These are phyloP conservation scores for Timema cristinae DNA, from an alignment of 2,888 invertebrate genomes.

Conservation along the genomic window DNA sequence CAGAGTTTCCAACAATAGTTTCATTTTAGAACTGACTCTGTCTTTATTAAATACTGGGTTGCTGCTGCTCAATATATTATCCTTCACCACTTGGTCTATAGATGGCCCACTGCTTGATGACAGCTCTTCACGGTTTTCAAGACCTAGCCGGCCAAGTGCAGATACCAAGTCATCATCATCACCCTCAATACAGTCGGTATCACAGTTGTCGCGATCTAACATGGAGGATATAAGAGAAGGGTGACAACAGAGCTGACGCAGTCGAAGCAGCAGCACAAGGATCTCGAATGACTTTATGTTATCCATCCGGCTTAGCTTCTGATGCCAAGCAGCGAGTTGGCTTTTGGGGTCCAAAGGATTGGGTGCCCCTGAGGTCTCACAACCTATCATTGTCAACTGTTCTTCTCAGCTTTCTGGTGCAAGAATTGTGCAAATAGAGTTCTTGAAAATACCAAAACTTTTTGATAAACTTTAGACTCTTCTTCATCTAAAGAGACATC, in stretches of 20 bases:
- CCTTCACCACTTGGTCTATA: constrained; percentile 50
- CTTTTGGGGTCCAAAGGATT: neutral
- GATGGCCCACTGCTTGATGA: constrained; percentile 25
- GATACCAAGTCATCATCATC: constrained; percentile 55
- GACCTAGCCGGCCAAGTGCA: constrained; percentile 56
- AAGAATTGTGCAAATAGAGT: constrained; percentile 73
- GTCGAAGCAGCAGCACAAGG: constrained; percentile 73
- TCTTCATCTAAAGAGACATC: constrained; percentile 62
- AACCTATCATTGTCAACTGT: constrained; percentile 11
- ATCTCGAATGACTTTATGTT: constrained; percentile 58
- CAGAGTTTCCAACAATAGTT: constrained; percentile 55
- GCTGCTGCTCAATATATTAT: constrained; percentile 58
- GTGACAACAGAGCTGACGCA: constrained; percentile 88
- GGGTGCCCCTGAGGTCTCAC: neutral
- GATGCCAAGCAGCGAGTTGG: constrained; percentile 19
- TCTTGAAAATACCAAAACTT: constrained; percentile 52
- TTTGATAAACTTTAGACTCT: constrained; percentile 75
- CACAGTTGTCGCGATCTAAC: constrained; percentile 47
- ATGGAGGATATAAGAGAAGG: constrained; percentile 67
- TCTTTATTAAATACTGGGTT: constrained; percentile 67
- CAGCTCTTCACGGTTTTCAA: constrained; percentile 43
- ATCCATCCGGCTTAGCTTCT: constrained; percentile 37
- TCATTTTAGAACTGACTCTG: constrained; percentile 64
- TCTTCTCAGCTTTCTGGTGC: constrained; percentile 69
- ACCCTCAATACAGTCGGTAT: constrained; percentile 44